phyloP scores from a whole-genome alignment of 2,797 vertebrate genomes.

The Tenualosa thibaudeaui region DNA sequence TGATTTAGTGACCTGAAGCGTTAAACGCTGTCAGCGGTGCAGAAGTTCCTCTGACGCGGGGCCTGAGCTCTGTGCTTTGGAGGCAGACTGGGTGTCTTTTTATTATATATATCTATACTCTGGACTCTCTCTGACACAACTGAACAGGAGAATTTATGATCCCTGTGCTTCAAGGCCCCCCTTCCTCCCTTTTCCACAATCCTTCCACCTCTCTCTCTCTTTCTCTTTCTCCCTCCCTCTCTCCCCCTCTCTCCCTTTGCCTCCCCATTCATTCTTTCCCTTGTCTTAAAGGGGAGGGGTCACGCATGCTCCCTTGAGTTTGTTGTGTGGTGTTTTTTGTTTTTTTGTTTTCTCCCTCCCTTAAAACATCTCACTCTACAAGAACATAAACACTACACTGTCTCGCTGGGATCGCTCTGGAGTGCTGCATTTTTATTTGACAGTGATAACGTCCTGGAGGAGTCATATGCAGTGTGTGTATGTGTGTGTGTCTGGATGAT shows the following conservation, averaged over 20 bases:
- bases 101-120: background rate
- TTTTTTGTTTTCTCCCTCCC: background rate
- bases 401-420: background rate
- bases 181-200: background rate
- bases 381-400: background rate
- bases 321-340: background rate
- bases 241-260: background rate
- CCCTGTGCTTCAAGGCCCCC: background rate
- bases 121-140: background rate
- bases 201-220: background rate
- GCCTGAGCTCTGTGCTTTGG: background rate
- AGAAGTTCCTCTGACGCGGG: conserved; percentile 4
- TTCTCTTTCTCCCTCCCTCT: background rate
- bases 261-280: background rate
- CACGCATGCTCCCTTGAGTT: background rate
- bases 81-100: background rate
- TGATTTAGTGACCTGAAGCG: conserved; percentile 18
- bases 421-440: conserved; percentile 22
- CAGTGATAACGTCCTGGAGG: conserved; percentile 15
- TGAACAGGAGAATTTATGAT: background rate
- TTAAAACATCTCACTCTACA: background rate
- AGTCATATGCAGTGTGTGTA: conserved; percentile 14
- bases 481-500: background rate
- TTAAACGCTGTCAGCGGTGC: conserved; percentile 19
- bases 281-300: background rate